Evolutionary conservation across 1,140 invertebrate genomes (phyloP), one percentile per base, ranked within the genome.

Genomic region (Pogonognathellus flavescens): DNA sequence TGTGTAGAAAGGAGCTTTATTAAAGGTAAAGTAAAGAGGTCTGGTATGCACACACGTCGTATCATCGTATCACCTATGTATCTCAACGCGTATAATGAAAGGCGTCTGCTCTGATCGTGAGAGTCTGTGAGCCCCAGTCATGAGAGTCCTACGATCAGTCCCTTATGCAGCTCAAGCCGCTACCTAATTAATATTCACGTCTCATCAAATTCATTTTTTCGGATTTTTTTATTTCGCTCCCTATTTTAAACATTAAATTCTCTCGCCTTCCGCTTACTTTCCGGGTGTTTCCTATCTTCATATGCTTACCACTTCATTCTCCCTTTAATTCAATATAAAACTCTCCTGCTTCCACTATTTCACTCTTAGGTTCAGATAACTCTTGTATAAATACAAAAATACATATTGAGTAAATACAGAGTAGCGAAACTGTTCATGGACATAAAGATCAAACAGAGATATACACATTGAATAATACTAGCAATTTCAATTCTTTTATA

Each of bases 181-280:
- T 81, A 81, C 55, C 80, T 84, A 66, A 31, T 84, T 84, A 84
- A 84, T 84, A 84, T 84, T 84, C 83, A 84, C 83, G 83, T 84
- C 83, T 84, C 83, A 70, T 84, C 83, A 50, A 50, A 31, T 82
- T 22, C 20, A 57, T 84, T 84, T 84, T 70, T 84, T 72, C 60
- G 31, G 18, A 53, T 84, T 84, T 84, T 84, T 84, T 60, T 84
- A 60, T 22, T 25, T 70, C 50, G 16, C 60, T 60, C 83, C 83
- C 66, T 18, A 70, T 84, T 70, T 55, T 20, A 41, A 66, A 20
- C 49, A 50, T 11, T 20, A 76, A 76, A 76, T 16, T 41, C 70
- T 76, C 25, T 50, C 16, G 70, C 70, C 70, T 76, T 76, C 70
- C 70, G 70, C 41, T 76, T 50, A 76, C 41, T 76, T 76, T 76